Percentiles rank a stretch among this genome's conserved stretches.
Conservation (phyloP, 2,888 invertebrate species). For the Junonia oenone region DNA sequence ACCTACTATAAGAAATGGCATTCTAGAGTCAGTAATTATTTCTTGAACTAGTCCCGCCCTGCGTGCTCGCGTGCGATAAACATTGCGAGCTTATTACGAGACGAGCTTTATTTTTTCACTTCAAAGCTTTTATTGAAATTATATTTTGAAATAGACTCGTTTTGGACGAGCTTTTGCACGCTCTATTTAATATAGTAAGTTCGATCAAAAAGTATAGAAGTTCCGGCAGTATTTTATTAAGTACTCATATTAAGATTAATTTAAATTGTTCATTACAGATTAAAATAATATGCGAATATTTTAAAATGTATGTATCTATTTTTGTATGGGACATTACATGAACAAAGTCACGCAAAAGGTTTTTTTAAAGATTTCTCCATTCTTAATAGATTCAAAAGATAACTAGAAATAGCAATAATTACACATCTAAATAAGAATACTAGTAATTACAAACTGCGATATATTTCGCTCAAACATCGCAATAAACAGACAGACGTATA, state of each 20-base stretch:
- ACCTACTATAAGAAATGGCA: no score
- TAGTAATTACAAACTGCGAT: background rate
- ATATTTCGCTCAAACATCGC: background rate
- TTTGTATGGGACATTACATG: no score
- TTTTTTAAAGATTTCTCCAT: no score
- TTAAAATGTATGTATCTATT: no score
- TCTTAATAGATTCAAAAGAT: no score
- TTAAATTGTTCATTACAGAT: no score
- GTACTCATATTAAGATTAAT: no score
- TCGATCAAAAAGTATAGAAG: background rate
- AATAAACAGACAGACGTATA: background rate
- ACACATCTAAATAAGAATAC: no score
- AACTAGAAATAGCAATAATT: no score
- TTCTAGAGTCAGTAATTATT: background rate
- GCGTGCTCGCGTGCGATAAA: constrained; percentile 1
- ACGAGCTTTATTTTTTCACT: background rate
- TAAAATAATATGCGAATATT: no score
- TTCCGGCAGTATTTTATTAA: no score
- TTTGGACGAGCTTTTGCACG: background rate
- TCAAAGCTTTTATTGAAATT: background rate
- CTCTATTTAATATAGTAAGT: background rate
- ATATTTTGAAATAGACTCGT: background rate
- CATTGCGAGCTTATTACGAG: background rate
- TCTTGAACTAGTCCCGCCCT: background rate
- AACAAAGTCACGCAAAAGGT: no score